Evolutionary conservation across 2,113 vertebrate genomes (phyloP).

Genomic region (Apeltes quadracus): DNA sequence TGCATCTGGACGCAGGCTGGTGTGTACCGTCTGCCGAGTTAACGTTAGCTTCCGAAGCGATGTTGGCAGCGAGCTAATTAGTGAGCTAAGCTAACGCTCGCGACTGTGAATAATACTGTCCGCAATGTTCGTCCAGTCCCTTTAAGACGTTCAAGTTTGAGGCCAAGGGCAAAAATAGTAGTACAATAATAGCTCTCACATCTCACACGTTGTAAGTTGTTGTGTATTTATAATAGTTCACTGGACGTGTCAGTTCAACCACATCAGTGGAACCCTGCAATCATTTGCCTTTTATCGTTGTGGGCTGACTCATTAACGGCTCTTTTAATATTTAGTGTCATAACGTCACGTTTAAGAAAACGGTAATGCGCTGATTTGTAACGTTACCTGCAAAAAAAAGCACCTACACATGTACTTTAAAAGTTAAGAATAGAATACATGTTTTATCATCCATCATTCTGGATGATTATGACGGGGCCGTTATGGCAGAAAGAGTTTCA

Average conservation of each 20-base stretch:
- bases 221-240: not conserved
- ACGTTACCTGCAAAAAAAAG: not conserved
- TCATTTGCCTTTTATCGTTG: not conserved
- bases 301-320: not conserved
- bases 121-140: constrained; percentile 42
- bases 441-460: not conserved
- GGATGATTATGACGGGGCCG: not conserved
- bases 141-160: constrained; percentile 19
- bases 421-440: constrained; percentile 20
- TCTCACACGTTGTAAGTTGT: constrained; percentile 2
- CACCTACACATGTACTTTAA: not conserved
- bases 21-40: constrained; percentile 81
- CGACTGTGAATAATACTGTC: constrained; percentile 1
- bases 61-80: constrained; percentile 71
- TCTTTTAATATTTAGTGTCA: not conserved
- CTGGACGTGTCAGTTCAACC: not conserved
- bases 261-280: not conserved
- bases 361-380: not conserved
- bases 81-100: constrained; percentile 69
- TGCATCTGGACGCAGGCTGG: constrained; percentile 94
- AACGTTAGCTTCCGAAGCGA: constrained; percentile 57
- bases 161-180: not conserved
- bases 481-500: not conserved
- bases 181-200: not conserved
- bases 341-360: constrained; percentile 9